phyloP scores from a whole-genome alignment of 1,140 invertebrate species.

The Neodiprion pinetum region DNA sequence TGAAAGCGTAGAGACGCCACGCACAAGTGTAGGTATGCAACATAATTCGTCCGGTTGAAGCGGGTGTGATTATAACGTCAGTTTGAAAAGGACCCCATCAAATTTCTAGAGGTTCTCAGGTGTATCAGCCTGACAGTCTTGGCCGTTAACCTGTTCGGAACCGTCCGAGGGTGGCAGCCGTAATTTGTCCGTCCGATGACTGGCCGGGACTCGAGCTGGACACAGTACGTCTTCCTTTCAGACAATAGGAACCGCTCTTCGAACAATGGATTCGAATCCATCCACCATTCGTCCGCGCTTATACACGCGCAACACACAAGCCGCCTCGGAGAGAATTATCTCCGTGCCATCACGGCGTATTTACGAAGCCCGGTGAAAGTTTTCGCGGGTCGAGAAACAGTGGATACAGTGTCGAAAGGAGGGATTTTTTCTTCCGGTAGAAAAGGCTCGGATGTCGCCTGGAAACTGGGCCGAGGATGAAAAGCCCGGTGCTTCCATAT shows the following conservation, averaged over 20 bases:
- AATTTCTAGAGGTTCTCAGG: background rate
- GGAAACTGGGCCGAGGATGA: no score
- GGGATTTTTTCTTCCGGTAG: no score
- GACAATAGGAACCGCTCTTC: background rate
- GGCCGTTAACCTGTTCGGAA: background rate
- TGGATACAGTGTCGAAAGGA: no score
- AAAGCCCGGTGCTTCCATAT: no score
- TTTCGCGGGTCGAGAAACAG: no score
- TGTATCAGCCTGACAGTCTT: background rate
- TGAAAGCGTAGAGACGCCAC: background rate
- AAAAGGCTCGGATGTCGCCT: no score
- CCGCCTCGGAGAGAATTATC: no score
- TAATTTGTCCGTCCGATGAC: conserved; percentile 4
- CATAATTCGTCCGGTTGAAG: background rate
- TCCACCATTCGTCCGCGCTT: background rate
- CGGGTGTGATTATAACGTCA: background rate
- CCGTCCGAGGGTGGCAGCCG: background rate
- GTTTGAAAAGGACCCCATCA: background rate
- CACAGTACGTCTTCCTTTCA: background rate
- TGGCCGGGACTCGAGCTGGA: background rate
- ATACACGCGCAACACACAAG: background rate
- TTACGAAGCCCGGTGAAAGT: no score
- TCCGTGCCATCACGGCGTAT: no score
- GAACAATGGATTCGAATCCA: background rate
- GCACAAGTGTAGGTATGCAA: no score